Percentiles rank a stretch among this genome's conserved stretches.
These are phyloP conservation scores for Epinephelus cyanopodus DNA, from an alignment of 2,113 vertebrate species.

Conservation along the genomic window DNA sequence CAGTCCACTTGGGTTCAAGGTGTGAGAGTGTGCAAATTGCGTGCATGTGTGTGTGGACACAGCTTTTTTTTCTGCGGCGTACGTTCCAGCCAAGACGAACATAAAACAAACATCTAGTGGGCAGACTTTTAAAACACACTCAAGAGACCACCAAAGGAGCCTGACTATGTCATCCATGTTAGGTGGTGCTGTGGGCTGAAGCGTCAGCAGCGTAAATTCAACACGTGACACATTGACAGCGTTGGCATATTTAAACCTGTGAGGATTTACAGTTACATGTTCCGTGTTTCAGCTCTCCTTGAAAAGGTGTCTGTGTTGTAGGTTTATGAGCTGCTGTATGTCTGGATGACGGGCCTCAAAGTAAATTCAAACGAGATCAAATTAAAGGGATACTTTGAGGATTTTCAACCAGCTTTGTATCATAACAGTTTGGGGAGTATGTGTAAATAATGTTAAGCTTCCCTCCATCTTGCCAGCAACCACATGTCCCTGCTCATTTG, in stretches of 20 bases:
- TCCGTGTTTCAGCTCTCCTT: conserved; percentile 36
- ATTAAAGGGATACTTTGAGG: no score
- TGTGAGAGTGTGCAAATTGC: conserved; percentile 41
- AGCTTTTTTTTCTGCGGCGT: conserved; percentile 20
- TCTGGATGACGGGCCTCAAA: conserved; percentile 24
- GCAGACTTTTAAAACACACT: conserved; percentile 14
- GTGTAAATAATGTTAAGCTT: no score
- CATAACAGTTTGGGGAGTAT: no score
- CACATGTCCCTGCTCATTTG: no score
- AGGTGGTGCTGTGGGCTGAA: neutral
- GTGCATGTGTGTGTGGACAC: neutral
- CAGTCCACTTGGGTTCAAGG: conserved; percentile 57
- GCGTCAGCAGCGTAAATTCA: conserved; percentile 34
- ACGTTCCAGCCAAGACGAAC: conserved; percentile 36
- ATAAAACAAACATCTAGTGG: conserved; percentile 10
- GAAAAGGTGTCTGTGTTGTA: conserved; percentile 11
- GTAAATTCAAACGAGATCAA: neutral
- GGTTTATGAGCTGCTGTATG: conserved; percentile 29
- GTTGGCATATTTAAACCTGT: conserved; percentile 30
- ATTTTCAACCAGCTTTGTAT: no score
- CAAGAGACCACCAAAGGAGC: conserved; percentile 45
- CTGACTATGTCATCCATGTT: neutral
- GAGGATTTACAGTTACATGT: conserved; percentile 12
- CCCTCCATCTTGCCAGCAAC: no score
- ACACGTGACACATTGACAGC: conserved; percentile 9